Evolutionary conservation across 64 coral and sea anemone genomes (phyloP), one percentile per base, ranked within the genome.

Genomic region (Astreopora myriophthalma): DNA sequence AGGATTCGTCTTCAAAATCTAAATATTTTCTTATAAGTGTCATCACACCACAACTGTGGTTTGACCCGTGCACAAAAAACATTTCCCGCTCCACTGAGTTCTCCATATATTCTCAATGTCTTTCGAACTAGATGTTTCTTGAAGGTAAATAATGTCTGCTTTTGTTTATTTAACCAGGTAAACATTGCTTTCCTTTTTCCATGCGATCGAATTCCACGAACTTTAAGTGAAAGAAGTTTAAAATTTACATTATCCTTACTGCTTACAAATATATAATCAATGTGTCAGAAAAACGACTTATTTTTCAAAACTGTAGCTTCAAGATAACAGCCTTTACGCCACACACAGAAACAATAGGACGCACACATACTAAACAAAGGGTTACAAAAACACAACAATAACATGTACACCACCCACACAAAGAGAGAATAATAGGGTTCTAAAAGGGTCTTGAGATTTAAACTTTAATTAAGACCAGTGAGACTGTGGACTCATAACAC

Each of bases 191-290:
- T 84, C 5, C 46, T 57, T 62, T 84, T 84, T 26, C 28, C 29
- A 84, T 10, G 3, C 16, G 33, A 25, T 14, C 75, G 35, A 39
- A 79, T 79, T 27, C 75, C 75, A n/a, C 34, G 35, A 39, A 79
- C 75, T 27, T 84, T 84, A 13, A 84, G 26, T 6, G 79, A 55
- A 46, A 84, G n/a, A 32, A 84, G 24, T 37, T 65, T 37, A 57
- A 84, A 84, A 40, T 76, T 34, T 22, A 76, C 28, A 76, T 76
- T 76, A n/a, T n/a, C n/a, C n/a, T n/a, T n/a, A n/a, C n/a, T n/a
- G n/a, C n/a, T n/a, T n/a, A n/a, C n/a, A n/a, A n/a, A n/a, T n/a
- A n/a, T n/a, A n/a, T n/a, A n/a, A n/a, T n/a, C n/a, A n/a, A n/a
- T n/a, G n/a, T n/a, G n/a, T n/a, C n/a, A n/a, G n/a, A n/a, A n/a